These are phyloP conservation scores for Masnerella sp. DNA, from an alignment of 2,888 invertebrate genomes.

Conservation along the genomic window DNA sequence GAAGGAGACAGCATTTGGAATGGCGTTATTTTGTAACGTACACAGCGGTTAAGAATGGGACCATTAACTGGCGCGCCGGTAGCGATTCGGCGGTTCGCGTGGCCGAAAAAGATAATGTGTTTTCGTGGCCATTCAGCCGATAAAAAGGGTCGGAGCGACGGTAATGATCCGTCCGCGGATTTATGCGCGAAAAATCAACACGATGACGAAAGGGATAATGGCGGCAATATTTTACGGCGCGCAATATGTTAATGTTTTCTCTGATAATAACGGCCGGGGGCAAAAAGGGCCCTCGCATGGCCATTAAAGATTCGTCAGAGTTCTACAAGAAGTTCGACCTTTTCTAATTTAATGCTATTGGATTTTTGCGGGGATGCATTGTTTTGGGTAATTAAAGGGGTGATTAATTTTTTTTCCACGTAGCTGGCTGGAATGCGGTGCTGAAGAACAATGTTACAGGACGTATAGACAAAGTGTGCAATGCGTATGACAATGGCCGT, in stretches of 20 bases:
- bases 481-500: conserved; percentile 16
- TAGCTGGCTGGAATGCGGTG: neutral
- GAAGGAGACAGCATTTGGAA: conserved; percentile 14
- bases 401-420: too few relatives aligned
- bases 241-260: conserved; percentile 25
- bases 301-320: neutral
- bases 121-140: conserved; percentile 44
- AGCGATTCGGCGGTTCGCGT: conserved; percentile 39
- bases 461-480: conserved; percentile 1
- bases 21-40: conserved; percentile 26
- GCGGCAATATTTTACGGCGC: conserved; percentile 18
- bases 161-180: conserved; percentile 46
- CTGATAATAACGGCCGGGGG: neutral
- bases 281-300: conserved; percentile 11
- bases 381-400: too few relatives aligned
- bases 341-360: neutral
- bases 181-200: conserved; percentile 48
- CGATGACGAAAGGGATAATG: conserved; percentile 46
- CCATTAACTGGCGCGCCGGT: conserved; percentile 50
- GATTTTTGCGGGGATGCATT: too few relatives aligned
- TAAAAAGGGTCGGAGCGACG: conserved; percentile 47
- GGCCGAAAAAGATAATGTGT: conserved; percentile 52
- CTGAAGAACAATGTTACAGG: conserved; percentile 7
- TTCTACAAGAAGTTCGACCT: neutral
- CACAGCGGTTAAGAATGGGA: conserved; percentile 34